Base-by-base conservation (phyloP, 53 echinoderm and acorn worm genomes). In the Temnopleurus reevesii region DNA sequence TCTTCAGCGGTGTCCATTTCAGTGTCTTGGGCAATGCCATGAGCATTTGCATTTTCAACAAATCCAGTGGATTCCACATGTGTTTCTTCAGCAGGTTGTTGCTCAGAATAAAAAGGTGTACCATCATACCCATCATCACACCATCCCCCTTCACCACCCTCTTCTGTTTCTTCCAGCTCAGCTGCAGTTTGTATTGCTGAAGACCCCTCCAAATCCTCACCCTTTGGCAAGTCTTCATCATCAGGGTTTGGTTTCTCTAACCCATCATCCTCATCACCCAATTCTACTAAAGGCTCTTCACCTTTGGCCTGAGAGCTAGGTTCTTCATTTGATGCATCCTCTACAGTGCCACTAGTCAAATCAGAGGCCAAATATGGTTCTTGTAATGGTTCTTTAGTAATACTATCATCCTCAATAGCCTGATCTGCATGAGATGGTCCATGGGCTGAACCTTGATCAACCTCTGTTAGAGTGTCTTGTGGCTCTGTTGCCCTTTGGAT, bases 101-200 rank as follows among this genome's bases (percentile, higher is more conserved):
- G 79, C n/a, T n/a, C n/a, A 47, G 49, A 0, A 26, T 79, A 26
- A 79, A 26, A 5, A 19, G 1, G 24, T 24, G 77, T 15, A 4
- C 46, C 28, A 45, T 77, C 26, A 13, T n/a, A n/a, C n/a, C 46
- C 56, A 23, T 86, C 64, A 41, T 84, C 84, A 28, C 53, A 18
- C 87, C 86, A 86, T 27, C 76, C 86, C 19, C 24, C 46, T 18
- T 90, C 79, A 10, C 79, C 45, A 26, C 17, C 38, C 35, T 86
- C 91, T 49, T 28, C 79, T 15, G 28, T 46, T 28, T 79, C 79
- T 46, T 79, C 49, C 46, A 46, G 27, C 49, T 47, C 49, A 30
- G 47, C 28, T 6, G 28, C 23, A 35, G 41, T 79, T 19, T 56
- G 43, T 38, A 28, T 23, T 89, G 12, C 71, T 15, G 63, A 33